A percentile compares a stretch with the other conserved stretches of the same genome.
Conservation (phyloP, 2,888 invertebrate genomes). For the Drosophila formosana region DNA sequence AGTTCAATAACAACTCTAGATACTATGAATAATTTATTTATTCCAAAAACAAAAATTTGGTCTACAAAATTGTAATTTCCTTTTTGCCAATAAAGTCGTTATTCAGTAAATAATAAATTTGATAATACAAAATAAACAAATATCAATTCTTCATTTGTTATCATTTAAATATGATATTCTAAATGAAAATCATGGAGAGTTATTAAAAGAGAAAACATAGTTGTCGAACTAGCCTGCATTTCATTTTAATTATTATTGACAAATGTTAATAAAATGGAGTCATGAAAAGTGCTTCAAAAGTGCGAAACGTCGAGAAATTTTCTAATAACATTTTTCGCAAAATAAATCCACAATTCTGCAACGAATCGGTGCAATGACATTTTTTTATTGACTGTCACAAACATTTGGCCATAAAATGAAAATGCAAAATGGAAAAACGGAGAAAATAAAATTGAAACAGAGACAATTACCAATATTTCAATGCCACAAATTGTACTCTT, state of each 20-base stretch:
- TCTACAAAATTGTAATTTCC: no score
- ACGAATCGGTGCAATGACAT: neutral
- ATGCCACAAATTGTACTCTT: conserved; percentile 31
- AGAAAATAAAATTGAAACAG: neutral
- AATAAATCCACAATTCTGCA: conserved; percentile 2
- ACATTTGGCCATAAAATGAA: conserved; percentile 39
- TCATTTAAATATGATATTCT: neutral
- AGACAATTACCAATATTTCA: conserved; percentile 39
- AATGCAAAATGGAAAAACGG: neutral
- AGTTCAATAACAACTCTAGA: no score
- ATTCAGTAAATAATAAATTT: no score
- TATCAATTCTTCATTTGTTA: no score
- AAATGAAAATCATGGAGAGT: neutral
- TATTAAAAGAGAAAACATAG: neutral
- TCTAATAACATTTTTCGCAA: neutral
- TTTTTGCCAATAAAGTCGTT: no score
- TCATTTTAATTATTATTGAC: neutral
- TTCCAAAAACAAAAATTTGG: no score
- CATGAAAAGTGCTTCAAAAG: conserved; percentile 2
- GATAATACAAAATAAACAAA: no score
- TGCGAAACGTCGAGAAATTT: neutral
- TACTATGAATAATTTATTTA: no score
- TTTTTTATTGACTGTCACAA: conserved; percentile 16
- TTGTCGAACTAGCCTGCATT: neutral
- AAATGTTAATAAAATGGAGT: neutral